Evolutionary conservation across 2,797 vertebrate genomes (phyloP).

Genomic region (Gymnoscopelus braueri): DNA sequence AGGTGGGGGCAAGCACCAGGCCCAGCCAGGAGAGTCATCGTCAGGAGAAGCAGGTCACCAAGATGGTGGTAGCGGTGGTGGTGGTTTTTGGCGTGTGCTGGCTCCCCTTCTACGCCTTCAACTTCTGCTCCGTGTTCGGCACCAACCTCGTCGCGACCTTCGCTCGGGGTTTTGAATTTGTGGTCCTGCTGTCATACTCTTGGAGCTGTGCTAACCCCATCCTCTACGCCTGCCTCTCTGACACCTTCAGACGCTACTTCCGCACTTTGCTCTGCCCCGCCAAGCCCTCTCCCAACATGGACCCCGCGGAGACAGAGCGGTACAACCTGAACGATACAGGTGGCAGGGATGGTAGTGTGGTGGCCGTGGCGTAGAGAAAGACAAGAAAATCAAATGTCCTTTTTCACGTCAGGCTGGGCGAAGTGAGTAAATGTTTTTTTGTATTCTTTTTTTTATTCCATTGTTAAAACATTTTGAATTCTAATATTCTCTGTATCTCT

Average conservation of each 20-base stretch:
- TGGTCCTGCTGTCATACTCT: conserved; percentile 81
- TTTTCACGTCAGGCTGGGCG: too few relatives aligned
- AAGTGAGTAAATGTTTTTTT: background rate
- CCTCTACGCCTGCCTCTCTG: conserved; percentile 80
- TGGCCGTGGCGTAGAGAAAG: conserved; percentile 42
- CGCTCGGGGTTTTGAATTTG: conserved; percentile 72
- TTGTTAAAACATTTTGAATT: too few relatives aligned
- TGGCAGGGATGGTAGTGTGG: conserved; percentile 50
- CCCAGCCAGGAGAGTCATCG: conserved; percentile 47
- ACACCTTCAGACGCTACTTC: conserved; percentile 79
- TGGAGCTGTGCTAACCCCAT: conserved; percentile 86
- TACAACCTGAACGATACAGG: conserved; percentile 67
- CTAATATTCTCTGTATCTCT: too few relatives aligned
- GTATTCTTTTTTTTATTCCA: background rate
- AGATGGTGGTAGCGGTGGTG: conserved; percentile 80
- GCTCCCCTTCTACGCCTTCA: conserved; percentile 83
- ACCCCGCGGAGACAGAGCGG: conserved; percentile 60
- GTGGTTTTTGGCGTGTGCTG: conserved; percentile 80
- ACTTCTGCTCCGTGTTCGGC: conserved; percentile 74
- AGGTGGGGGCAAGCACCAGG: background rate
- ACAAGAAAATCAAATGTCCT: too few relatives aligned
- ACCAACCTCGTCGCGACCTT: conserved; percentile 44
- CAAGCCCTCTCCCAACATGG: conserved; percentile 55
- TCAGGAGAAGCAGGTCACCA: conserved; percentile 77
- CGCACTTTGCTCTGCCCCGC: conserved; percentile 68